These are phyloP conservation scores for Actias luna DNA, from an alignment of 2,888 invertebrate species.

Conservation along the genomic window DNA sequence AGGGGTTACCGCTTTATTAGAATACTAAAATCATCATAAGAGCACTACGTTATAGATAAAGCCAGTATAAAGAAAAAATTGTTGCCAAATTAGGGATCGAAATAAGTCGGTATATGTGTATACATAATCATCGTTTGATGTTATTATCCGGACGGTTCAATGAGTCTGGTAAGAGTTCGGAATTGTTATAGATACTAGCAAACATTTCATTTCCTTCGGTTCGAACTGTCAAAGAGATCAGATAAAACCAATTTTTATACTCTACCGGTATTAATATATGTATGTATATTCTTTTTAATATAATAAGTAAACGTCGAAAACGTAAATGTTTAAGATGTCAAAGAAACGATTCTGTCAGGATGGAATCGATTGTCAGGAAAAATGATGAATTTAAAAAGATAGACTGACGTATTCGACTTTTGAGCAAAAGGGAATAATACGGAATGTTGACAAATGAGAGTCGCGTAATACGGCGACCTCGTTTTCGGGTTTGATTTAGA, in stretches of 20 bases:
- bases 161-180: background rate
- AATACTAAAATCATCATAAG: no score
- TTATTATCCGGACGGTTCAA: background rate
- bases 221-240: background rate
- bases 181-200: background rate
- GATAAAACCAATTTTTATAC: background rate
- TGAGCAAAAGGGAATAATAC: constrained; percentile 15
- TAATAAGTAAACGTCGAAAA: background rate
- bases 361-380: constrained; percentile 13
- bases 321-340: background rate
- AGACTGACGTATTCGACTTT: constrained; percentile 21
- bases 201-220: background rate
- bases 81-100: no score
- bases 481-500: constrained; percentile 11
- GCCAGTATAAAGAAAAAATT: no score
- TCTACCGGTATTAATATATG: no score
- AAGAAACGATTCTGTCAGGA: background rate
- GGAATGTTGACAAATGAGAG: constrained; percentile 16
- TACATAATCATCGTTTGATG: no score
- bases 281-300: background rate
- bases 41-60: no score
- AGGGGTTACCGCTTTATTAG: no score
- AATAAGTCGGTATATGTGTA: no score
- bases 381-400: constrained; percentile 18
- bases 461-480: background rate